Base-by-base conservation (phyloP, 2,113 vertebrate genomes). In the Sinocyclocheilus rhinocerous region DNA sequence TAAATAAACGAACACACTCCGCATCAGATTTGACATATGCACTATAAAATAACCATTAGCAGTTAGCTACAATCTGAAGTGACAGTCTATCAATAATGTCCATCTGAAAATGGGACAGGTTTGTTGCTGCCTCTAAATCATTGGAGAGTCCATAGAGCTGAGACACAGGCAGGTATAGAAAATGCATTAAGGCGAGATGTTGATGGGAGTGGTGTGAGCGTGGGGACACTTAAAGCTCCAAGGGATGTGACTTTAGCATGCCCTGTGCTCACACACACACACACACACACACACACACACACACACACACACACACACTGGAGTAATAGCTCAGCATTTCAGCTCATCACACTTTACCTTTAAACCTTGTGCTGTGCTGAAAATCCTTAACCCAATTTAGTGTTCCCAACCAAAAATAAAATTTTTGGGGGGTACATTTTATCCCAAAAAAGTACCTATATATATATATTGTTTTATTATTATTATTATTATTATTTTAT, bases 41-140 rank as follows among this genome's bases (percentile, higher is more conserved):
- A 90, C 93, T 93, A 95, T 96, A 96, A 95, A 96, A 95, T 91
- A 95, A 91, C 93, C 92, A 95, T 96, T 95, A 95, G 93, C 91
- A 90, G 92, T 94, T 94, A 94, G 91, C 92, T 91, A 91, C 92
- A 91, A 93, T 94, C 90, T 91, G 89, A 94, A 93, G 93, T 94
- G 95, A 95, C 94, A 94, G 93, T 92, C 94, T 94, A 95, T 95
- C 95, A 96, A 95, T 96, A 95, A 95, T 92, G 93, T 93, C 91
- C 90, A 84, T 91, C 89, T 93, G 93, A 91, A 94, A 96, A 95
- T 95, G 91, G 94, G 95, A 96, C 95, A 95, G 94, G 93, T 96
- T 96, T 96, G 95, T 96, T 95, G 95, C 94, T 91, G 92, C 93
- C 94, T 94, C 89, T 96, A 95, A 96, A 96, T 96, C 95, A 96